phyloP scores from a whole-genome alignment of 2,888 invertebrate species.

The Tethea ocularis region DNA sequence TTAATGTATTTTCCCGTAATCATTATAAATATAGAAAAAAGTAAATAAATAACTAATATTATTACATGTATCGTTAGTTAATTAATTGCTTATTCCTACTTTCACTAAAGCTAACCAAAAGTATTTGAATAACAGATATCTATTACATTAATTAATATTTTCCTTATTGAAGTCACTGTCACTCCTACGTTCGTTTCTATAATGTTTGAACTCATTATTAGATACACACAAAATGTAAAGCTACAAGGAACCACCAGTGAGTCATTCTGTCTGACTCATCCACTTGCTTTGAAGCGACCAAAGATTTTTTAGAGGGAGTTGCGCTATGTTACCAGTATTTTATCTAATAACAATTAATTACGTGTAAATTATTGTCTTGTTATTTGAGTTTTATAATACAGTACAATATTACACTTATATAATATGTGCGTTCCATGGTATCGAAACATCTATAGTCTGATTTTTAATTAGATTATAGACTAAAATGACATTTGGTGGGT shows the following conservation, averaged over 20 bases:
- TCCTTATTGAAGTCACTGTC: not conserved
- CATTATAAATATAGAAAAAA: too few species aligned
- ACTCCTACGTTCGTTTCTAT: constrained; percentile 3
- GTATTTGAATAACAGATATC: not conserved
- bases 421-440: too few species aligned
- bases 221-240: not conserved
- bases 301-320: not conserved
- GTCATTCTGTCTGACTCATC: not conserved
- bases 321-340: not conserved
- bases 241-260: constrained; percentile 7
- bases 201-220: not conserved
- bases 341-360: not conserved
- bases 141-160: not conserved
- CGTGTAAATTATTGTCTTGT: too few species aligned
- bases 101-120: not conserved
- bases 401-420: too few species aligned
- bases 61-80: too few species aligned
- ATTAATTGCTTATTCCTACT: not conserved
- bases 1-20: too few species aligned
- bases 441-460: too few species aligned
- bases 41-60: not conserved
- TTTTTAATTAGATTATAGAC: too few species aligned
- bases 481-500: too few species aligned
- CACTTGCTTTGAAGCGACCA: not conserved
- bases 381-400: too few species aligned